A percentile compares a stretch with the other conserved stretches of the same genome.
Conservation (phyloP, 2,888 invertebrate genomes). For the Erpobdella octoculata region DNA sequence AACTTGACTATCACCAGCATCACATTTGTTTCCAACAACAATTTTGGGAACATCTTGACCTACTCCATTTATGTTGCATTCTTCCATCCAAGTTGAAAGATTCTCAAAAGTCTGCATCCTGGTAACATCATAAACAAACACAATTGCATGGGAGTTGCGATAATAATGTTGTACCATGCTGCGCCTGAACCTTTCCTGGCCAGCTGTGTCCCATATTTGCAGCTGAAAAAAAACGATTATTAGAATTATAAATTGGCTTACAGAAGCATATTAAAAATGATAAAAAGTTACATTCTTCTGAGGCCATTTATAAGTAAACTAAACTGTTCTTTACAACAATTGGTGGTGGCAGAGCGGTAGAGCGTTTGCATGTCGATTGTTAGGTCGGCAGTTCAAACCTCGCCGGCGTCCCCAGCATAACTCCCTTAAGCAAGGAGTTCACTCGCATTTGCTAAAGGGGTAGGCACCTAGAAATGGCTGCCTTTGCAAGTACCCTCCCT, state of each 20-base stretch:
- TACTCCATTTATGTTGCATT: slow-evolving; percentile 15
- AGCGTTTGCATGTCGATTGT: no score
- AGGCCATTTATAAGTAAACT: no score
- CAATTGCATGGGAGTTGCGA: slow-evolving; percentile 73
- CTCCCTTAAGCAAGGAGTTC: no score
- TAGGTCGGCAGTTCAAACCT: no score
- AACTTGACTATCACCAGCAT: slow-evolving; percentile 53
- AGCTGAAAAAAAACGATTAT: slow-evolving; percentile 32
- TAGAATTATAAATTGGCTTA: no score
- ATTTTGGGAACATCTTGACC: slow-evolving; percentile 21
- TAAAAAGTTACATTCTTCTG: not conserved
- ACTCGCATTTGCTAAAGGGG: no score
- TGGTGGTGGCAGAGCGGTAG: no score
- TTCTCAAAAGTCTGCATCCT: slow-evolving; percentile 61
- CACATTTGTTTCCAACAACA: slow-evolving; percentile 27
- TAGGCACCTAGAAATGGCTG: no score
- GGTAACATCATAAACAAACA: slow-evolving; percentile 74
- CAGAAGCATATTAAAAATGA: no score
- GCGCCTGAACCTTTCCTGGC: slow-evolving; percentile 68
- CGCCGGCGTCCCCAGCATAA: no score
- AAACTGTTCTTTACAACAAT: no score
- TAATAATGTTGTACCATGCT: slow-evolving; percentile 68
- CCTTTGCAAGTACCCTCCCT: no score
- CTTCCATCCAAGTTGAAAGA: slow-evolving; percentile 66
- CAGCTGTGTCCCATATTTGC: slow-evolving; percentile 61